Conservation (phyloP, 1,140 invertebrate genomes). For the Prorops nasuta region DNA sequence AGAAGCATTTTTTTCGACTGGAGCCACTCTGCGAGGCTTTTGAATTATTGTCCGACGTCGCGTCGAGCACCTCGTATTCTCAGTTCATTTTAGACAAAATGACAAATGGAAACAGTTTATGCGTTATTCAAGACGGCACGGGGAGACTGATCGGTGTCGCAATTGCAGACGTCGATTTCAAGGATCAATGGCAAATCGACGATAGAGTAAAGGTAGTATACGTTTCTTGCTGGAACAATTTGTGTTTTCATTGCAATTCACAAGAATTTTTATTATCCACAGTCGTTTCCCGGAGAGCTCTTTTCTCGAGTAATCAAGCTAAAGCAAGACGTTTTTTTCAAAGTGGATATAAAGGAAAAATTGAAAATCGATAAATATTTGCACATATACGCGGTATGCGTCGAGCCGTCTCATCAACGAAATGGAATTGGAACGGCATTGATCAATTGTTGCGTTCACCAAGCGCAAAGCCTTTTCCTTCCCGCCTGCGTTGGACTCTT, state of each 20-base stretch:
- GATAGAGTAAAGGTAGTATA: too few species aligned
- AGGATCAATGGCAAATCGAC: neutral
- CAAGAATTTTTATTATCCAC: too few species aligned
- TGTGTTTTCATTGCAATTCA: too few species aligned
- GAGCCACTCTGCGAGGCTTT: conserved; percentile 15
- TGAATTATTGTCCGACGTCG: conserved; percentile 11
- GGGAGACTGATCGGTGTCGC: conserved; percentile 18
- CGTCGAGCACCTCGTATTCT: conserved; percentile 9
- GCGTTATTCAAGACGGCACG: conserved; percentile 23
- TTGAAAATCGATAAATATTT: conserved; percentile 9
- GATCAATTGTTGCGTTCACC: conserved; percentile 16
- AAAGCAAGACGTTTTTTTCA: neutral
- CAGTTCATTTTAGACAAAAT: conserved; percentile 6
- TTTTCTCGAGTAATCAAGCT: conserved; percentile 3
- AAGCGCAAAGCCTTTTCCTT: neutral
- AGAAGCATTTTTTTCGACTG: conserved; percentile 6
- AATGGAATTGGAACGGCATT: conserved; percentile 23
- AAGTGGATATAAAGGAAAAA: neutral
- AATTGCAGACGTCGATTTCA: conserved; percentile 6
- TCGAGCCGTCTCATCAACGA: conserved; percentile 4
- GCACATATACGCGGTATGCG: conserved; percentile 20
- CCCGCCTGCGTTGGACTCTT: conserved; percentile 21
- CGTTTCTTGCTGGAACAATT: neutral
- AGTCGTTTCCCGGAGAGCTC: conserved; percentile 3
- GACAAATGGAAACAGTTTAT: conserved; percentile 11